phyloP scores from a whole-genome alignment of 2,888 invertebrate genomes.

The Lithophane leautieri region DNA sequence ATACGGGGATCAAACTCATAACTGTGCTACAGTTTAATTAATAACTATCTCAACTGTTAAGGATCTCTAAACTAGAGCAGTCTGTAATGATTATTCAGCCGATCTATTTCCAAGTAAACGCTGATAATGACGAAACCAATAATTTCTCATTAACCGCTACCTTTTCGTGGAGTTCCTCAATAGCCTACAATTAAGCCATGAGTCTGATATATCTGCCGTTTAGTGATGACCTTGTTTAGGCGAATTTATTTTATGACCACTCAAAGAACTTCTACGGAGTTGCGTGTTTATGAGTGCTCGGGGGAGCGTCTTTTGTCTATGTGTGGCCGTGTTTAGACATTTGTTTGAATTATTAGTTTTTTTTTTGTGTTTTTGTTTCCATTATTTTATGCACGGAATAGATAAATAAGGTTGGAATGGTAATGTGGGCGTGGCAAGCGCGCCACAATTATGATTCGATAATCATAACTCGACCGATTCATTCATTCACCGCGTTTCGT shows the following conservation, averaged over 20 bases:
- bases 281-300: conserved; percentile 55
- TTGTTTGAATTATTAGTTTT: conserved; percentile 29
- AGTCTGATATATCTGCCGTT: conserved; percentile 35
- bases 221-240: conserved; percentile 47
- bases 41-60: neutral
- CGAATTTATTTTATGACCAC: conserved; percentile 56
- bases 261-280: conserved; percentile 48
- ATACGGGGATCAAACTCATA: neutral
- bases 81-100: neutral
- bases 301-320: conserved; percentile 44
- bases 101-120: conserved; percentile 1
- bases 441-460: too few relatives aligned
- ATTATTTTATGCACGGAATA: too few relatives aligned
- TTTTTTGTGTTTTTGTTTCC: neutral
- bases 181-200: conserved; percentile 31
- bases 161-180: conserved; percentile 6
- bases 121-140: neutral
- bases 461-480: too few relatives aligned
- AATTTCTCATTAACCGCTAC: conserved; percentile 25
- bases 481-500: too few relatives aligned
- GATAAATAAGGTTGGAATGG: too few relatives aligned
- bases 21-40: neutral
- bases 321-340: conserved; percentile 32
- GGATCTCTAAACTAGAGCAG: neutral
- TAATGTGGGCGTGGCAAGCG: too few relatives aligned